Evolutionary conservation across 2,888 invertebrate genomes (phyloP).

Genomic region (Drosophila austrosaltans): DNA sequence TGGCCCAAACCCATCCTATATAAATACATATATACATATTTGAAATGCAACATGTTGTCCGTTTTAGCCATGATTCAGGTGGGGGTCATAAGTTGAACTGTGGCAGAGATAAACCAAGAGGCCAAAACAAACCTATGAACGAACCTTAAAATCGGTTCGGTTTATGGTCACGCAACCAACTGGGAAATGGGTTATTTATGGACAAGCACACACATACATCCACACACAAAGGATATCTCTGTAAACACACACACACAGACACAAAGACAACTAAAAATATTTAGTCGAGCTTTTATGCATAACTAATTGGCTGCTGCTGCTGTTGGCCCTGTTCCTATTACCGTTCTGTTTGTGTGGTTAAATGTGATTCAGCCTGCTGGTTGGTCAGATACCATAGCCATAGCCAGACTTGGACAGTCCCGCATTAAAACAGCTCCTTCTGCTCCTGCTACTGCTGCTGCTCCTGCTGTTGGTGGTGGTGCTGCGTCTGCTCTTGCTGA

Average conservation of each 20-base stretch:
- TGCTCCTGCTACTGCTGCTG: not conserved
- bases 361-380: slow-evolving; percentile 26
- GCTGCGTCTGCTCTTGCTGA: slow-evolving; percentile 29
- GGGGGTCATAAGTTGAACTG: slow-evolving; percentile 24
- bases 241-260: slow-evolving; percentile 48
- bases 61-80: slow-evolving; percentile 1
- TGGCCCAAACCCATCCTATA: not conserved
- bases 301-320: slow-evolving; percentile 64
- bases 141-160: slow-evolving; percentile 58
- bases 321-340: slow-evolving; percentile 22
- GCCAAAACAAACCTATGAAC: slow-evolving; percentile 41
- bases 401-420: slow-evolving; percentile 30
- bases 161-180: slow-evolving; percentile 54
- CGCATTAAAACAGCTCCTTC: not conserved
- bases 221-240: slow-evolving; percentile 16
- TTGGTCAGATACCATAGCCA: slow-evolving; percentile 33
- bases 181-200: slow-evolving; percentile 65
- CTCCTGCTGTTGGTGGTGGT: slow-evolving; percentile 4
- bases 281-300: slow-evolving; percentile 71
- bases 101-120: slow-evolving; percentile 33
- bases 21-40: not conserved
- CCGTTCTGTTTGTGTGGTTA: slow-evolving; percentile 45
- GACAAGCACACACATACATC: slow-evolving; percentile 31
- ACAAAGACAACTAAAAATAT: slow-evolving; percentile 51
- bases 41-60: slow-evolving; percentile 1